Evolutionary conservation across 2,113 vertebrate genomes (phyloP), one percentile per base, ranked within the genome.

Genomic region (Gavialis gangeticus): DNA sequence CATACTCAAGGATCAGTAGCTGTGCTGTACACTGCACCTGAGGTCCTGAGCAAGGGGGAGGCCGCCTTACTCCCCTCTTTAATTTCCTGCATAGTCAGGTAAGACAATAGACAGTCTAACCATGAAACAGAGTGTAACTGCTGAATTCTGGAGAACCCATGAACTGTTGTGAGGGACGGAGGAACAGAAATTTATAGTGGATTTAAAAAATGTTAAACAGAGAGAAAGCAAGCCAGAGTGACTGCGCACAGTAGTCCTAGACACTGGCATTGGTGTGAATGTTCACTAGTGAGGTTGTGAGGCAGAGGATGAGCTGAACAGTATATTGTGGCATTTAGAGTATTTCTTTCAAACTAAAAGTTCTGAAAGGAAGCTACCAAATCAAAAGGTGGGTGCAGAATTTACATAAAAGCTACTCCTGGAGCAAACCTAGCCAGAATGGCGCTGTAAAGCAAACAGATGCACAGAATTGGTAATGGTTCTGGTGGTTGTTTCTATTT

Each of bases 381-480:
- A 58, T 78, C 56, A 58, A 78, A 78, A 78, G 2, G 59, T 90
- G 86, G 59, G 67, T 86, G 91, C 85, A 71, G 30, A 83, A 88
- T 88, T 93, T 55, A 78, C 78, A 83, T 90, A 80, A 86, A 95
- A 90, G 75, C 28, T 91, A 58, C 92, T 66, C 77, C 75, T 85
- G 87, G 85, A 93, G 63, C 67, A 96, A 92, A 94, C 94, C 90
- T 91, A 92, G 90, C 95, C 92, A 90, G 76, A 91, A 87, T 76
- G 76, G 22, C 63, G 79, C 89, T 90, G 73, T 87, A 87, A 96
- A 96, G 90, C 91, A 96, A 93, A 85, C 92, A 96, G 76, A 95
- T 96, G 88, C 90, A 90, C 82, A 55, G 89, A 95, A 94, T 90
- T 94, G 88, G 59, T 95, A 92, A 92, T 87, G 71, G 88, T 95